phyloP scores from a whole-genome alignment of 1,140 invertebrate species.

The Drosophila orosa region DNA sequence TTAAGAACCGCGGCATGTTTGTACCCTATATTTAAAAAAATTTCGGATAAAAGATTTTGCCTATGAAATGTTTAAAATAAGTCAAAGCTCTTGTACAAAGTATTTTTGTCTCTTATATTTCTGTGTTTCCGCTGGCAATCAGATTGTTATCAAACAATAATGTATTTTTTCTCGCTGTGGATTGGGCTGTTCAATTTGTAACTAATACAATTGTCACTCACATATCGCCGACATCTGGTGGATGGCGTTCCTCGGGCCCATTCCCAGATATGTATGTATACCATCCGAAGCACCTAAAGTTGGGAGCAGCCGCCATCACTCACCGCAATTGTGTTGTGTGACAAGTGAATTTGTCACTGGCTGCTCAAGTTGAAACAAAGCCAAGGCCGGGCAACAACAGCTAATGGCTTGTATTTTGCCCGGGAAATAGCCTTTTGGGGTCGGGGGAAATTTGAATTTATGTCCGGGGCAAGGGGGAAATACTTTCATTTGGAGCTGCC shows the following conservation, averaged over 20 bases:
- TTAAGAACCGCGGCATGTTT: too few relatives aligned
- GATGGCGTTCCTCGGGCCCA: conserved; percentile 24
- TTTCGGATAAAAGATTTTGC: too few relatives aligned
- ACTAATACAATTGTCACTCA: conserved; percentile 79
- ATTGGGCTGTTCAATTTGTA: conserved; percentile 62
- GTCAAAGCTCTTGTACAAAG: too few relatives aligned
- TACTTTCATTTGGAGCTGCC: conserved; percentile 55
- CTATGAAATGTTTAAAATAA: too few relatives aligned
- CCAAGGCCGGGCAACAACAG: conserved; percentile 59
- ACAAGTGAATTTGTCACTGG: conserved; percentile 78
- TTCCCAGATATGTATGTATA: conserved; percentile 2
- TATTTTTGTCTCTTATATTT: background rate
- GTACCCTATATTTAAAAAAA: too few relatives aligned
- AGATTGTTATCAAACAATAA: background rate
- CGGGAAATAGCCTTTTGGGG: conserved; percentile 1
- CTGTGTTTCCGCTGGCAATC: background rate
- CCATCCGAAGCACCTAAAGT: conserved; percentile 16
- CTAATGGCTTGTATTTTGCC: conserved; percentile 39
- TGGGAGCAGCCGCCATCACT: conserved; percentile 39
- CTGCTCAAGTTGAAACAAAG: conserved; percentile 70
- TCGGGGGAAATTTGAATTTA: conserved; percentile 53
- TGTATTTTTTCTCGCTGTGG: conserved; percentile 7
- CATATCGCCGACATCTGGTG: conserved; percentile 67
- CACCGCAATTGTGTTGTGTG: conserved; percentile 75
- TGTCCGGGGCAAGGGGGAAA: conserved; percentile 30